Conservation (phyloP, 1,140 invertebrate species). For the Sycobia sp. region DNA sequence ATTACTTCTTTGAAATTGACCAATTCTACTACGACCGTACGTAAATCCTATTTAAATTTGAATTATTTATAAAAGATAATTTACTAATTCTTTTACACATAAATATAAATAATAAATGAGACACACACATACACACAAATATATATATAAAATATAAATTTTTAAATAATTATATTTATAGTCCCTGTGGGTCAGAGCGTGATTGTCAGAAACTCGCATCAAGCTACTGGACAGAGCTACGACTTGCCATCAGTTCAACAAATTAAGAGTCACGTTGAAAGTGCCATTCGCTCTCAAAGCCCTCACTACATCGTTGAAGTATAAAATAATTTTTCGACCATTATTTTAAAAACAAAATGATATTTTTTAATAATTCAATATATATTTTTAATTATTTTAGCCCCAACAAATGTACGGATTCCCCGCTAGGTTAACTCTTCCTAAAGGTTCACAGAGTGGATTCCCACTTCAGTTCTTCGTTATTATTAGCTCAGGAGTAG, state of each 20-base stretch:
- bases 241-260: constrained; percentile 70
- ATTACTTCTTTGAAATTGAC: constrained; percentile 71
- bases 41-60: too few relatives aligned
- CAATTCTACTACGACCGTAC: constrained; percentile 67
- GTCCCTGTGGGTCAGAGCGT: constrained; percentile 70
- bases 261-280: constrained; percentile 62
- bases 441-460: constrained; percentile 65
- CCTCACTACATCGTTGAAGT: constrained; percentile 61
- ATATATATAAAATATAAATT: neutral
- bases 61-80: neutral
- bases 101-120: neutral
- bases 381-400: constrained; percentile 39
- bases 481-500: constrained; percentile 63
- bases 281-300: constrained; percentile 56
- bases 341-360: too few relatives aligned
- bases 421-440: constrained; percentile 66
- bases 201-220: constrained; percentile 69
- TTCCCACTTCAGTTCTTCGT: constrained; percentile 68
- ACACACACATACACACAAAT: neutral
- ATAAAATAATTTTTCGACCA: constrained; percentile 34
- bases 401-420: constrained; percentile 63
- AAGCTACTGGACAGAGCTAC: constrained; percentile 67
- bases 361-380: constrained; percentile 4
- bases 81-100: too few relatives aligned
- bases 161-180: constrained; percentile 38